Percentiles rank a stretch among this genome's conserved stretches.
phyloP scores from a whole-genome alignment of 2,113 vertebrate species.

The Phasianus colchicus region DNA sequence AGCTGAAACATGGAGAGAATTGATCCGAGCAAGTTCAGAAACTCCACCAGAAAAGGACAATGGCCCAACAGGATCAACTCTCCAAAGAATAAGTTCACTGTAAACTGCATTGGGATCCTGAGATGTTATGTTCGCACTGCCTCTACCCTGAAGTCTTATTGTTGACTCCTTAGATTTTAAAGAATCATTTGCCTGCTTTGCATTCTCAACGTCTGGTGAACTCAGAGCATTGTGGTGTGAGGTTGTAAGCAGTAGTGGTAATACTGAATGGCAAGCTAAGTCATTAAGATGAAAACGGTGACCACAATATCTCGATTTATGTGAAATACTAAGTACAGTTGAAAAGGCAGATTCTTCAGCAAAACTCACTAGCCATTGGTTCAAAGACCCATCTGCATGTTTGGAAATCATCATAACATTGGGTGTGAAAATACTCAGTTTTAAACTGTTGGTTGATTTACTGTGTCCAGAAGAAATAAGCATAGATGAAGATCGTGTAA shows the following conservation, averaged over 20 bases:
- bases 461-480: constrained; percentile 86
- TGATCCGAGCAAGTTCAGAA: constrained; percentile 96
- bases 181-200: constrained; percentile 45
- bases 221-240: constrained; percentile 95
- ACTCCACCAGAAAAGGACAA: constrained; percentile 96
- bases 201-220: constrained; percentile 79
- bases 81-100: constrained; percentile 98
- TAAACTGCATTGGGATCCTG: constrained; percentile 93
- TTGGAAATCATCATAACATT: constrained; percentile 99
- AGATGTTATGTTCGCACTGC: constrained; percentile 69
- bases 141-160: constrained; percentile 69
- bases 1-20: constrained; percentile 95
- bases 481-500: constrained; percentile 88
- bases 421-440: constrained; percentile 96
- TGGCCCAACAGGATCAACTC: constrained; percentile 97
- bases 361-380: constrained; percentile 98
- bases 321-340: constrained; percentile 95
- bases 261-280: constrained; percentile 95
- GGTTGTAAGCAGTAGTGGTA: constrained; percentile 95
- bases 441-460: constrained; percentile 86
- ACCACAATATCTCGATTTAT: constrained; percentile 96
- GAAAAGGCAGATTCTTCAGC: constrained; percentile 97
- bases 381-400: constrained; percentile 95
- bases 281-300: constrained; percentile 99
- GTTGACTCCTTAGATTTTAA: constrained; percentile 54